Percentiles rank a stretch among this genome's conserved stretches.
These are phyloP conservation scores for Notarius lentiginosus DNA, from an alignment of 2,113 vertebrate species.

Conservation along the genomic window DNA sequence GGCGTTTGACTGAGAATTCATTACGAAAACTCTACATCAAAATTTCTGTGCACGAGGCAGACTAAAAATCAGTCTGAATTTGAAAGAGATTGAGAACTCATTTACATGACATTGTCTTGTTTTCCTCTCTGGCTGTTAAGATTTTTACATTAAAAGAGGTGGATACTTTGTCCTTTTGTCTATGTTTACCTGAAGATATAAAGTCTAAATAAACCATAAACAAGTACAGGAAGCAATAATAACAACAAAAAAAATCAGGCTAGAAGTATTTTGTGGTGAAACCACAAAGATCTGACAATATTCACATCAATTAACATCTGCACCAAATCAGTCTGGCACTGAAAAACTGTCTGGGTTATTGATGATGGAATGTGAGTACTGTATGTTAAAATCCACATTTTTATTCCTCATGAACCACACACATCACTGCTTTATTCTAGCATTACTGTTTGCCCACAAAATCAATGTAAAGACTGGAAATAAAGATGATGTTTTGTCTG, in stretches of 20 bases:
- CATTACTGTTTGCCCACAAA: conserved; percentile 29
- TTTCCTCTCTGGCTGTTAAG: conserved; percentile 33
- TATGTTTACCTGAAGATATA: not conserved
- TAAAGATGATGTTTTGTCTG: conserved; percentile 9
- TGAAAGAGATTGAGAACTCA: conserved; percentile 9
- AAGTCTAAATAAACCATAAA: conserved; percentile 6
- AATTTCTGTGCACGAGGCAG: conserved; percentile 18
- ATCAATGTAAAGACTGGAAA: conserved; percentile 25
- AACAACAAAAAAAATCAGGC: not conserved
- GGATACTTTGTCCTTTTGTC: conserved; percentile 28
- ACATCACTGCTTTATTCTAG: not conserved
- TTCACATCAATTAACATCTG: conserved; percentile 48
- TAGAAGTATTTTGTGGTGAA: not conserved
- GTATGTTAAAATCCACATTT: conserved; percentile 10
- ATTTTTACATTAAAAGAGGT: conserved; percentile 43
- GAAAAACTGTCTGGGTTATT: conserved; percentile 8
- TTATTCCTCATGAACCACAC: conserved; percentile 7
- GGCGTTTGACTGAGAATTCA: conserved; percentile 2
- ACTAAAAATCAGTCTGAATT: conserved; percentile 6
- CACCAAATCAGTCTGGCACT: conserved; percentile 22
- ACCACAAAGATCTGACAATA: conserved; percentile 31
- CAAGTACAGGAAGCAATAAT: not conserved
- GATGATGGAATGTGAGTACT: not conserved
- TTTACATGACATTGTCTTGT: conserved; percentile 32
- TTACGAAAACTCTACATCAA: not conserved